Evolutionary conservation across 2,113 vertebrate species (phyloP).

Genomic region (Syngnathus typhle): DNA sequence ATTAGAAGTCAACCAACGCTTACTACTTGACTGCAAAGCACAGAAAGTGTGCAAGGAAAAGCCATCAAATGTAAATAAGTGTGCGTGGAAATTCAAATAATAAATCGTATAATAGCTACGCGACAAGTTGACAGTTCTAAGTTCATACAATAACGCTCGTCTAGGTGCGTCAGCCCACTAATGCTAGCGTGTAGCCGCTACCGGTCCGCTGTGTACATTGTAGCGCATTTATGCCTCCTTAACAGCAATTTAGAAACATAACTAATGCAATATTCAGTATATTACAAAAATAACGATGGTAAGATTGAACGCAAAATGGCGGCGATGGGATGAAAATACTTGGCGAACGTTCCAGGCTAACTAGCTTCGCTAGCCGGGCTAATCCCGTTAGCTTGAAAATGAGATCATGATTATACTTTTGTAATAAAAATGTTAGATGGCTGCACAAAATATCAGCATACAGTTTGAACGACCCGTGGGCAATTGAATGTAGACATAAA

Average conservation of each 20-base stretch:
- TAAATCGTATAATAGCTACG: background rate
- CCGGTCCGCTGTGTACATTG: background rate
- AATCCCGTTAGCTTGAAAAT: conserved; percentile 16
- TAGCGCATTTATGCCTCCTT: background rate
- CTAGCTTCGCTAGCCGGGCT: conserved; percentile 38
- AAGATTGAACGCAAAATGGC: conserved; percentile 83
- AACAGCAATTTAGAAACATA: background rate
- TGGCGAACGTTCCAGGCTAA: conserved; percentile 23
- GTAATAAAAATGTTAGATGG: background rate
- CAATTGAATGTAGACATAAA: background rate
- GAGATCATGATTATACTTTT: conserved; percentile 1
- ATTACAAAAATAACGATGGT: conserved; percentile 79
- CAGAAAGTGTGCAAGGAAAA: background rate
- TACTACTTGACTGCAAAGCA: background rate
- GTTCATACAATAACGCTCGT: conserved; percentile 2
- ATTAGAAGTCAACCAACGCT: background rate
- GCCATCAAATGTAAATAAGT: background rate
- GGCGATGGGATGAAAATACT: conserved; percentile 71
- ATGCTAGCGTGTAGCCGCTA: conserved; percentile 48
- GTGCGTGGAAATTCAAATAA: background rate
- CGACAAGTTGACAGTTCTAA: background rate
- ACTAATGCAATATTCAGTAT: background rate
- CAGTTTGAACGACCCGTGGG: background rate
- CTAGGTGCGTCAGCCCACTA: conserved; percentile 40
- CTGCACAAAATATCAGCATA: background rate